Base-by-base conservation (phyloP, 2,797 vertebrate genomes). In the Ambastaia sidthimunki region DNA sequence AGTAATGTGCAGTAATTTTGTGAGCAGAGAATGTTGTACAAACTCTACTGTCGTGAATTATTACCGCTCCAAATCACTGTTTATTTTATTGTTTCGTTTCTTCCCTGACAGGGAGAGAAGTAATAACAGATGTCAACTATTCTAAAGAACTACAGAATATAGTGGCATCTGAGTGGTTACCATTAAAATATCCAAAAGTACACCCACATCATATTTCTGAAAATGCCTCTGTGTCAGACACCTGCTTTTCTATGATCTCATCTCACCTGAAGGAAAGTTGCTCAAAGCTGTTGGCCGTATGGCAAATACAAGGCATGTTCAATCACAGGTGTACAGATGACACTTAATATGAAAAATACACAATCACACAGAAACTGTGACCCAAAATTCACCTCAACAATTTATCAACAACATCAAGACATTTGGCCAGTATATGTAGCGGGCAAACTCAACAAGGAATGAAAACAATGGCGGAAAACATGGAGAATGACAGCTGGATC, bases 361-460 rank as follows among this genome's bases (percentile, higher is more conserved):
- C 55, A 68, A 55, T 47, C 54, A 19, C 79, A 71, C 12, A 37
- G 25, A n/a, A 37, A 63, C 23, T n/a, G 37, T 82, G 15, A 21
- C 34, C 68, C 71, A 78, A 63, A 52, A 81, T 74, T 74, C 72
- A 83, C 76, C 79, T 79, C 85, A 85, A 91, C 79, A 82, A 84
- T 85, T 89, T 48, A 71, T 65, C 68, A 19, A 92, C 87, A 82
- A 92, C 90, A 92, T 86, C 88, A 89, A 91, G 88, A 93, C 84
- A 84, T 84, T 72, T 63, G 86, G 83, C 88, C 86, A 82, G 87
- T 91, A 89, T 80, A 82, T 74, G 69, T 48, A 65, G 11, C 21
- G 66, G 19, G 59, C 12, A 82, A 80, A 47, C 41, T 44, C 9
- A 11, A 44, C 41, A 1, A 44, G 41, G 10, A 50, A 13, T 55